phyloP scores from a whole-genome alignment of 1,140 invertebrate species.

The Bombus confusus region DNA sequence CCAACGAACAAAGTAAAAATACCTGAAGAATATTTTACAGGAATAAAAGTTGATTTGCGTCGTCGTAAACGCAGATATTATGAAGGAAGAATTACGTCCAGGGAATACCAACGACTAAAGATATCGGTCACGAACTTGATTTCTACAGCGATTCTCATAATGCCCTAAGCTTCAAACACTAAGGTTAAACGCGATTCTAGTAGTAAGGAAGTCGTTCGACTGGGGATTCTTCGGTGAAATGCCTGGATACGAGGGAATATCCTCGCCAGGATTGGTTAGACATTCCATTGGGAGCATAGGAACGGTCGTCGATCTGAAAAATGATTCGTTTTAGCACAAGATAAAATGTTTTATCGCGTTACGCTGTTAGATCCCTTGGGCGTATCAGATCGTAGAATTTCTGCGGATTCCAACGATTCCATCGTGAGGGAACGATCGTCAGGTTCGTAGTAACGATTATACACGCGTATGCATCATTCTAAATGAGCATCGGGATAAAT shows the following conservation, averaged over 20 bases:
- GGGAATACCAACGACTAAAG: neutral
- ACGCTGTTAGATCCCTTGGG: neutral
- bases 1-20: neutral
- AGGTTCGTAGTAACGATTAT: neutral
- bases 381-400: neutral
- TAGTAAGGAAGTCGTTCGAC: slow-evolving; percentile 43
- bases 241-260: neutral
- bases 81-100: neutral
- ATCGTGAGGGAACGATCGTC: neutral
- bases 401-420: slow-evolving; percentile 22
- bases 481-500: slow-evolving; percentile 28
- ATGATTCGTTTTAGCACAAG: neutral
- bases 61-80: neutral
- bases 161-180: neutral
- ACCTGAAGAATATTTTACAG: no score
- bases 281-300: neutral
- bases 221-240: slow-evolving; percentile 24
- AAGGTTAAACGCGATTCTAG: neutral
- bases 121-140: slow-evolving; percentile 4
- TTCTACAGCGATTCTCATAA: neutral
- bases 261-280: neutral
- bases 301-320: slow-evolving; percentile 14
- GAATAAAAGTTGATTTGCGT: neutral
- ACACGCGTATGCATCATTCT: slow-evolving; percentile 8
- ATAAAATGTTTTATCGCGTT: slow-evolving; percentile 1